Evolutionary conservation across 2,797 vertebrate genomes (phyloP).

Genomic region (Oreortyx pictus): DNA sequence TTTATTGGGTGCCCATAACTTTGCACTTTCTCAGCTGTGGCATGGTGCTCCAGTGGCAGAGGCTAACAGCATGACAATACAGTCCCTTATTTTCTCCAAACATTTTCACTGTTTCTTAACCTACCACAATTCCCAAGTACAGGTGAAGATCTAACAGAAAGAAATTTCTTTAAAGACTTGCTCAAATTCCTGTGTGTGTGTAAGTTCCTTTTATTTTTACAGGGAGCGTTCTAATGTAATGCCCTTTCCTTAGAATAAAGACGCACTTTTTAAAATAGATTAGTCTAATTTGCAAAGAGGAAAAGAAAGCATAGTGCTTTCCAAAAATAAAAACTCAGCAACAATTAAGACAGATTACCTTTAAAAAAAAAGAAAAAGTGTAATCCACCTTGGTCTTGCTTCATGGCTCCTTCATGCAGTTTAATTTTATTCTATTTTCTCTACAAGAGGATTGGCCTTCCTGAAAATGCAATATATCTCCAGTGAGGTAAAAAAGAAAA

Average conservation of each 20-base stretch:
- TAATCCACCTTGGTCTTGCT: conserved; percentile 16
- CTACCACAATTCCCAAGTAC: not conserved
- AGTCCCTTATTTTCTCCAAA: not conserved
- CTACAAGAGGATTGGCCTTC: not conserved
- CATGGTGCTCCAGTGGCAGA: not conserved
- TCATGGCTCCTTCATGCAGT: not conserved
- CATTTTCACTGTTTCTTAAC: not conserved
- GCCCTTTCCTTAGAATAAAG: not conserved
- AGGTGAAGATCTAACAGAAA: not conserved
- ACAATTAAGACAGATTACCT: not conserved
- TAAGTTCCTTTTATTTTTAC: not conserved
- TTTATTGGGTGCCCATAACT: not conserved
- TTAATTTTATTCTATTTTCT: not conserved
- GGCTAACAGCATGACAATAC: not conserved
- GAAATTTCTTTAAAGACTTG: not conserved
- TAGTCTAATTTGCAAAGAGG: conserved; percentile 8
- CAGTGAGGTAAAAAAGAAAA: not conserved
- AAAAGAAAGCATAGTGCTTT: not conserved
- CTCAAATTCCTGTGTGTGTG: not conserved
- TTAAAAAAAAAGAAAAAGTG: not conserved
- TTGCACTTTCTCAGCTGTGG: not conserved
- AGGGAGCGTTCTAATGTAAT: not conserved
- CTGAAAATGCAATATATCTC: not conserved
- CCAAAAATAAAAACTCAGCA: conserved; percentile 25
- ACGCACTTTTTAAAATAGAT: not conserved